Evolutionary conservation across 2,113 vertebrate species (phyloP).

Genomic region (Stegostoma tigrinum): DNA sequence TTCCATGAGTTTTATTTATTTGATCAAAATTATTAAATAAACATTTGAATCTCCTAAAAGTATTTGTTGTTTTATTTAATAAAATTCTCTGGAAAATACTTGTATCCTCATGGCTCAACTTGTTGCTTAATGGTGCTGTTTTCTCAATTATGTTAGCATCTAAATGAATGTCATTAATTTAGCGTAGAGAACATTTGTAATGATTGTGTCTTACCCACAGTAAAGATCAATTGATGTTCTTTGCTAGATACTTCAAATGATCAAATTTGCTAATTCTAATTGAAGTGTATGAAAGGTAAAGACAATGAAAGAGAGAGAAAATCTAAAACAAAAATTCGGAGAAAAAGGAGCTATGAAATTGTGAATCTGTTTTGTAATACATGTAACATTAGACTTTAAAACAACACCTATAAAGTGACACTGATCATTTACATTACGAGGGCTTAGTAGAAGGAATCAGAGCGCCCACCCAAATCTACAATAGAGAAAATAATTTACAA

Average conservation of each 20-base stretch:
- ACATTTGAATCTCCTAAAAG: not conserved
- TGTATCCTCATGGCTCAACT: not conserved
- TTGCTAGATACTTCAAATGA: not conserved
- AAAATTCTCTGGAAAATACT: not conserved
- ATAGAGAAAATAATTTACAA: not conserved
- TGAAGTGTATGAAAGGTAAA: not conserved
- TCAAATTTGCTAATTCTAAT: not conserved
- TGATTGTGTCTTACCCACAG: not conserved
- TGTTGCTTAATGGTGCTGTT: not conserved
- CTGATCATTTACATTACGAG: not conserved
- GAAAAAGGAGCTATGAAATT: not conserved
- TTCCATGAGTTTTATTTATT: not conserved
- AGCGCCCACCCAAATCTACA: not conserved
- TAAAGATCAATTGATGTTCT: not conserved
- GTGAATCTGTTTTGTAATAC: not conserved
- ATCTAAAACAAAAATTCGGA: not conserved
- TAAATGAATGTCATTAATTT: not conserved
- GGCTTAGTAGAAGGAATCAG: not conserved
- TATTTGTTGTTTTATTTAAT: not conserved
- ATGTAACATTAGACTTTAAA: not conserved
- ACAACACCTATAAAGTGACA: not conserved
- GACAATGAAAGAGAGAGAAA: not conserved
- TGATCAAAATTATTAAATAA: not conserved
- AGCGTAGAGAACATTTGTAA: not conserved
- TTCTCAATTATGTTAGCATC: not conserved